These are phyloP conservation scores for Caretta caretta DNA, from an alignment of 2,113 vertebrate species.

Conservation along the genomic window DNA sequence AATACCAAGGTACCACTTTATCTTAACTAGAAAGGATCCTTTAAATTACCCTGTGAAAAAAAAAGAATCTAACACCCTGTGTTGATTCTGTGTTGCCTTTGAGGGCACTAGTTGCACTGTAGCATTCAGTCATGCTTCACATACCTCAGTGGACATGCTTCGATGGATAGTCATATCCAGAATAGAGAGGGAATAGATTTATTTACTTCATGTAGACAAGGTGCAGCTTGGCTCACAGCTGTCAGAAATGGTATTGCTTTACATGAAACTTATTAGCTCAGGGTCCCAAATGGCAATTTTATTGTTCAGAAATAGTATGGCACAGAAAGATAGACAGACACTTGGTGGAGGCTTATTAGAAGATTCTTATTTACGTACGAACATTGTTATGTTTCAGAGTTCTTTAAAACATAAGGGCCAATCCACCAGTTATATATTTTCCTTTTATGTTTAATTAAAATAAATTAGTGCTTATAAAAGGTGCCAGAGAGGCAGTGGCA, in stretches of 20 bases:
- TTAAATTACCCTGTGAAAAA: neutral
- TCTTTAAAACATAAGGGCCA: neutral
- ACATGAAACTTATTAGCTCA: neutral
- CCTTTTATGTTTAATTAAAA: too few relatives aligned
- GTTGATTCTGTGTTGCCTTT: accelerated
- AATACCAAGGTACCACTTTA: accelerated
- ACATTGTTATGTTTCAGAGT: neutral
- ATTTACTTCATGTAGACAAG: neutral
- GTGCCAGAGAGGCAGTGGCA: neutral
- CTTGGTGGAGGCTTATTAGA: neutral
- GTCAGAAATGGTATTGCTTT: neutral
- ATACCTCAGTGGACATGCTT: neutral
- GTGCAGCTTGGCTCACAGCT: neutral
- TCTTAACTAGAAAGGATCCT: neutral
- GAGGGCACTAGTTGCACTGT: neutral
- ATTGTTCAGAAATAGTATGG: neutral
- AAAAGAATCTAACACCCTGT: neutral
- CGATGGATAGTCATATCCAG: neutral
- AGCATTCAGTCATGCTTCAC: neutral
- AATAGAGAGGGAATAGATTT: neutral
- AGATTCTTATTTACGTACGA: neutral
- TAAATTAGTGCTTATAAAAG: neutral
- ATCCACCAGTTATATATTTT: neutral
- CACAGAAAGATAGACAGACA: neutral
- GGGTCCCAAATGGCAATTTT: neutral